Conservation (phyloP, 2,797 vertebrate species). For the Falco cherrug region DNA sequence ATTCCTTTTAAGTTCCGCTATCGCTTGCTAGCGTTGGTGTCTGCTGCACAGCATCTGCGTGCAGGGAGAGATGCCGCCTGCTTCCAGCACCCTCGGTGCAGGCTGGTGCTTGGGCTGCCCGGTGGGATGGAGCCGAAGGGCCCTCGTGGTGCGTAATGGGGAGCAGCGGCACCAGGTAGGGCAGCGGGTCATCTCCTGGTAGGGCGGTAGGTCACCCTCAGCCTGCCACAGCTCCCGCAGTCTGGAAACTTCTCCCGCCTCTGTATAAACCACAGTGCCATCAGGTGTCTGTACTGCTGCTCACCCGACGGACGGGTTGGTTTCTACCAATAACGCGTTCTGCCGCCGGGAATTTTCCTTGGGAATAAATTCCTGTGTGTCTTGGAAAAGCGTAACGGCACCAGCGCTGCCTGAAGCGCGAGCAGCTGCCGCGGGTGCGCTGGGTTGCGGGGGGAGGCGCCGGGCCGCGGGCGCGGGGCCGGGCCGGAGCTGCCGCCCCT, state of each 20-base stretch:
- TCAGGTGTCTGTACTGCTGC: neutral
- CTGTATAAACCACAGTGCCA: fast-evolving
- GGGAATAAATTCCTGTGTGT: neutral
- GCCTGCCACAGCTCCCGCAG: neutral
- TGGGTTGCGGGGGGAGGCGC: no score
- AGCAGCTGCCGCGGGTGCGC: neutral
- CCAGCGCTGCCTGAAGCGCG: fast-evolving
- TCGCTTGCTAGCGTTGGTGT: fast-evolving
- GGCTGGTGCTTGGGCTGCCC: neutral
- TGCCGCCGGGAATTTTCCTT: neutral
- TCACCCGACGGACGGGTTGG: fast-evolving
- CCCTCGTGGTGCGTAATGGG: fast-evolving
- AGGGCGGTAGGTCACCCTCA: no score
- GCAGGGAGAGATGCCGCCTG: neutral
- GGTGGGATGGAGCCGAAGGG: neutral
- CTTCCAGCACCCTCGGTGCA: neutral
- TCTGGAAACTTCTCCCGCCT: neutral
- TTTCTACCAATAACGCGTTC: fast-evolving
- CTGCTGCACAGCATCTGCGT: neutral
- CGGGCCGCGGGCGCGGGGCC: no score
- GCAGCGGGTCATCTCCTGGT: no score
- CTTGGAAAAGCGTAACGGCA: fast-evolving
- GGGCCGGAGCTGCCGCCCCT: no score
- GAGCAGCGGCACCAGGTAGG: neutral
- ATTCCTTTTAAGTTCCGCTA: neutral